Evolutionary conservation across 2,797 vertebrate genomes (phyloP).

Genomic region (Phalloptychus januarius): DNA sequence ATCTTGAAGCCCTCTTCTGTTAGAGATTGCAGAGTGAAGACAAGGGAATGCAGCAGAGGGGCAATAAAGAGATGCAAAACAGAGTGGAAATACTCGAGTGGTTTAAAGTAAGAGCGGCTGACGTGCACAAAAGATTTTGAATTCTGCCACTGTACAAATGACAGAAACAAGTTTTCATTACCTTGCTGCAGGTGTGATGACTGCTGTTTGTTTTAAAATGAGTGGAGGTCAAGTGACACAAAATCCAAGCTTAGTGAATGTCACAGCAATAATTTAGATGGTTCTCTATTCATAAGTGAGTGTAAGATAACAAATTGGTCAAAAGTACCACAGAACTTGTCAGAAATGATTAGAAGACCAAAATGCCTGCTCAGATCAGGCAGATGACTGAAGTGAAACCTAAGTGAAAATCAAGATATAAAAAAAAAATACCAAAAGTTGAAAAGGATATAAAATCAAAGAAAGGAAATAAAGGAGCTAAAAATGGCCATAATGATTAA

Average conservation of each 20-base stretch:
- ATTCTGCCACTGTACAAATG: slow-evolving; percentile 60
- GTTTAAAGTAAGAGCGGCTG: slow-evolving; percentile 56
- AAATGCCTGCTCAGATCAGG: neutral
- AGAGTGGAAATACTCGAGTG: slow-evolving; percentile 42
- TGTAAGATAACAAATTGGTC: slow-evolving; percentile 3
- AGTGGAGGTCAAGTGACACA: neutral
- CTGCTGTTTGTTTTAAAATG: neutral
- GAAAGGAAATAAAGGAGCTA: neutral
- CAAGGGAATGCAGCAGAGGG: slow-evolving; percentile 65
- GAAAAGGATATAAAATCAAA: neutral
- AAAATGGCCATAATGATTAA: neutral
- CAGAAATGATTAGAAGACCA: neutral
- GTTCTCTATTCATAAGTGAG: slow-evolving; percentile 30
- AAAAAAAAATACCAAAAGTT: neutral
- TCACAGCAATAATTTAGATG: slow-evolving; percentile 57
- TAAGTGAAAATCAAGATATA: neutral
- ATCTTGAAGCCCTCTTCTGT: slow-evolving; percentile 80
- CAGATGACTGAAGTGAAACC: neutral
- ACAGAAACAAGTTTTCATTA: slow-evolving; percentile 50
- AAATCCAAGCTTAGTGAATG: slow-evolving; percentile 48
- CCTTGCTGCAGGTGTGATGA: neutral
- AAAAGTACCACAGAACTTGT: neutral
- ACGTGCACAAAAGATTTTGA: slow-evolving; percentile 59
- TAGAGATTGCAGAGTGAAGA: slow-evolving; percentile 68
- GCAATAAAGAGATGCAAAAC: slow-evolving; percentile 52